Evolutionary conservation across 2,888 invertebrate species (phyloP).

Genomic region (Drosophila engyochracea): DNA sequence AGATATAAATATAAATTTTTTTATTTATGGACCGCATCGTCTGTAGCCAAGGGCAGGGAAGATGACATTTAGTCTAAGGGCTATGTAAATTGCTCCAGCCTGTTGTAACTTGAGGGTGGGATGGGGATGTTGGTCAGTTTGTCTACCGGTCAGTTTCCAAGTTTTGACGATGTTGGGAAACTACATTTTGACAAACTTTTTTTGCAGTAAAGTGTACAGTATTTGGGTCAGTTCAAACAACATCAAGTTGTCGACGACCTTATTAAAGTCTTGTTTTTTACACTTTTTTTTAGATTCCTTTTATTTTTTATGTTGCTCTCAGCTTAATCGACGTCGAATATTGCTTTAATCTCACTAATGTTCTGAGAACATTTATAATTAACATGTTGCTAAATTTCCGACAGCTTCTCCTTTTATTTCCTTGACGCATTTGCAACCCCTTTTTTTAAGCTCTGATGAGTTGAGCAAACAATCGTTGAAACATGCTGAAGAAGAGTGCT

Average conservation of each 20-base stretch:
- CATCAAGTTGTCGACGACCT: neutral
- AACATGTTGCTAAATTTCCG: slow-evolving; percentile 30
- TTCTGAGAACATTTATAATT: slow-evolving; percentile 8
- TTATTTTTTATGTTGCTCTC: neutral
- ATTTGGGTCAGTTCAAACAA: slow-evolving; percentile 38
- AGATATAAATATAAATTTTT: slow-evolving; percentile 4
- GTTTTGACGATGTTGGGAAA: slow-evolving; percentile 11
- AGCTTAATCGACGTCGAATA: neutral
- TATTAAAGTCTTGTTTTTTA: neutral
- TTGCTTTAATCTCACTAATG: slow-evolving; percentile 21
- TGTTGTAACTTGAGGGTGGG: neutral
- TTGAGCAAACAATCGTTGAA: slow-evolving; percentile 15
- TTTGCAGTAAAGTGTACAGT: slow-evolving; percentile 12
- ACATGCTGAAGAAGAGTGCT: slow-evolving; percentile 21
- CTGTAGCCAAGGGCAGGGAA: slow-evolving; percentile 13
- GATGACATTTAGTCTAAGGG: slow-evolving; percentile 9
- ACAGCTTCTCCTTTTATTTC: slow-evolving; percentile 1
- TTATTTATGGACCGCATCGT: slow-evolving; percentile 43
- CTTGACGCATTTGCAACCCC: slow-evolving; percentile 7
- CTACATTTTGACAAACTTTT: neutral
- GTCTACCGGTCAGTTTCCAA: slow-evolving; percentile 47
- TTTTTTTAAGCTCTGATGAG: slow-evolving; percentile 14
- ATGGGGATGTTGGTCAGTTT: neutral
- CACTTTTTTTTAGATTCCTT: too few relatives aligned
- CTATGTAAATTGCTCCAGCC: slow-evolving; percentile 49